Conservation (phyloP, 37 sponge, comb jelly and placozoan species). For the Halichondria panicea region DNA sequence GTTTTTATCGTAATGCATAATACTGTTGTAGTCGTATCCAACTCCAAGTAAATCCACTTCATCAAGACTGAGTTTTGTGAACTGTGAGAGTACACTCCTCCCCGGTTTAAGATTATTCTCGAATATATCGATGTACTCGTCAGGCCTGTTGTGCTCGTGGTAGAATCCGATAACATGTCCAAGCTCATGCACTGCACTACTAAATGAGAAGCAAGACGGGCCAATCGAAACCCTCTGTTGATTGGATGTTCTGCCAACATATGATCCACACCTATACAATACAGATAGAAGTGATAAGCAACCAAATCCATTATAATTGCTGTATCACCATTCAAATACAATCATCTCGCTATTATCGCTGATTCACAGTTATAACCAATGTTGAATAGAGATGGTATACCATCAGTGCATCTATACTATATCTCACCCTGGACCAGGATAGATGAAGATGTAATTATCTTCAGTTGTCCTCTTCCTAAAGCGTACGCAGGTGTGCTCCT, state of each 20-base stretch:
- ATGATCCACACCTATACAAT: too few species aligned
- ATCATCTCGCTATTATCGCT: too few species aligned
- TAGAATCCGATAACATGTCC: constrained; percentile 73
- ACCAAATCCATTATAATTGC: too few species aligned
- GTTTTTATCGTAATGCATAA: constrained; percentile 74
- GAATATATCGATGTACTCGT: constrained; percentile 45
- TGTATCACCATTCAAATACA: too few species aligned
- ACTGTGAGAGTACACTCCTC: too few species aligned
- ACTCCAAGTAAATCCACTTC: constrained; percentile 62
- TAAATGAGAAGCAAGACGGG: constrained; percentile 9
- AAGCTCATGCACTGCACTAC: constrained; percentile 58
- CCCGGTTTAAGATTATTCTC: constrained; percentile 29
- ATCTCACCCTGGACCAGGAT: too few species aligned
- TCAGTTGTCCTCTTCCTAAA: constrained; percentile 28
- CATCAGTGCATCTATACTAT: too few species aligned
- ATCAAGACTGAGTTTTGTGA: too few species aligned
- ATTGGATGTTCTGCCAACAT: constrained; percentile 4
- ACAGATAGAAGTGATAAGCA: too few species aligned
- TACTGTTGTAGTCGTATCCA: constrained; percentile 79
- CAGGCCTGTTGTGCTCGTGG: constrained; percentile 75
- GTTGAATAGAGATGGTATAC: too few species aligned
- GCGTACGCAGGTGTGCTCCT: constrained; percentile 74
- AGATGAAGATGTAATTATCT: constrained; percentile 12
- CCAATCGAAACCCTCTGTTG: constrained; percentile 36
- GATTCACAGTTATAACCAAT: too few species aligned